phyloP scores from a whole-genome alignment of 2,797 vertebrate genomes.

The Vipera ursinii region DNA sequence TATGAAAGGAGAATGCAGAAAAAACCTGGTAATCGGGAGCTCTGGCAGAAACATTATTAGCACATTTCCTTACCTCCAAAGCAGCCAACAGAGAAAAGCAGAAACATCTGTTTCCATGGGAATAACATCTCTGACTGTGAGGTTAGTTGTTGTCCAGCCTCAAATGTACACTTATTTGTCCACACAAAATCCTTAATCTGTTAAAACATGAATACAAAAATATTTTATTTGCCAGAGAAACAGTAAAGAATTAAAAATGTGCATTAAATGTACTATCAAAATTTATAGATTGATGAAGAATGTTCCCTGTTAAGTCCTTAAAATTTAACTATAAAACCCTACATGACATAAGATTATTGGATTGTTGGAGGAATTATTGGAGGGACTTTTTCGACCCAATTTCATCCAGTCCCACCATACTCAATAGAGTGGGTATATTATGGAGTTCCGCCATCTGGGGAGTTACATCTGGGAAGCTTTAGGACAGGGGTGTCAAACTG shows the following conservation, averaged over 20 bases:
- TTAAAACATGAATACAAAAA: slow-evolving; percentile 53
- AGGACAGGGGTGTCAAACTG: neutral
- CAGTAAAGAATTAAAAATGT: neutral
- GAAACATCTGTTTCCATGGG: slow-evolving; percentile 90
- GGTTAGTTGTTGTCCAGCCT: slow-evolving; percentile 78
- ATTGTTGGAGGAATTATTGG: neutral
- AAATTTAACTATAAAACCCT: neutral
- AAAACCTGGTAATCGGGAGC: neutral
- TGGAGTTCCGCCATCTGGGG: neutral
- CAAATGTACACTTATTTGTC: slow-evolving; percentile 69
- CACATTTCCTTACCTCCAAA: slow-evolving; percentile 82
- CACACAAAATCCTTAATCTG: slow-evolving; percentile 75
- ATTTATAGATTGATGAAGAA: neutral
- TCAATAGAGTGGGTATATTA: neutral
- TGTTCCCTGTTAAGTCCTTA: neutral
- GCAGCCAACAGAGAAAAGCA: slow-evolving; percentile 86
- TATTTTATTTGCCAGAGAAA: neutral
- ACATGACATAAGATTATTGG: neutral
- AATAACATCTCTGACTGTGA: slow-evolving; percentile 88
- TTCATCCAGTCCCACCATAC: neutral
- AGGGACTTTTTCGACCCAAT: neutral
- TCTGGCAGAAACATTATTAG: neutral
- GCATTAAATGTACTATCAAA: slow-evolving; percentile 23
- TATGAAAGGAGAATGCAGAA: neutral
- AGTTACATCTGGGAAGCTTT: neutral